These are phyloP conservation scores for Typhlomys cinereus DNA, from an alignment of 2,113 vertebrate species.

Conservation along the genomic window DNA sequence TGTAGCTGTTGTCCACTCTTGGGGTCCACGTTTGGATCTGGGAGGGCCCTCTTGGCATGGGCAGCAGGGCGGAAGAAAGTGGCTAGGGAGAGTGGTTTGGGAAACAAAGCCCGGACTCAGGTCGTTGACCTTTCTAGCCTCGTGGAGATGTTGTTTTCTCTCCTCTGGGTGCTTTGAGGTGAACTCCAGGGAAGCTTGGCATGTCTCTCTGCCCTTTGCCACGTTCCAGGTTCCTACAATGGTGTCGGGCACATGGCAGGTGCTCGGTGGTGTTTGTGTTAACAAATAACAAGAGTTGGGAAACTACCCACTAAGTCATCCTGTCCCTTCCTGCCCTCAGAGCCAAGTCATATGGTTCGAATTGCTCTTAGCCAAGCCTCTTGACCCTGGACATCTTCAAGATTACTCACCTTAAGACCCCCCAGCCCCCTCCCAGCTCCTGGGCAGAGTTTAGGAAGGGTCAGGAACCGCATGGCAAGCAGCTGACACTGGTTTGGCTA, in stretches of 20 bases:
- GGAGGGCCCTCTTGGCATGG: neutral
- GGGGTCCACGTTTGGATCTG: neutral
- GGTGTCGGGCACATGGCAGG: neutral
- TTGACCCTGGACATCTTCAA: neutral
- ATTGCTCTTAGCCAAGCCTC: constrained; percentile 5
- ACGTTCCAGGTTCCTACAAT: neutral
- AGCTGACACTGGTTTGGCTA: constrained; percentile 29
- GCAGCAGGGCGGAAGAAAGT: neutral
- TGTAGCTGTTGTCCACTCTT: neutral
- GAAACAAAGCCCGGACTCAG: neutral
- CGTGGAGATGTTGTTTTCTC: neutral
- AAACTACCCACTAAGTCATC: neutral
- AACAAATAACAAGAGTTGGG: neutral
- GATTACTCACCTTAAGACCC: neutral
- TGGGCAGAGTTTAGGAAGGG: constrained; percentile 40
- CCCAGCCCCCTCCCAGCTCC: too few relatives aligned
- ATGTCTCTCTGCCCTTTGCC: neutral
- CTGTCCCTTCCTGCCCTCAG: neutral
- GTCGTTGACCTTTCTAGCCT: neutral
- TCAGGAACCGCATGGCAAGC: constrained; percentile 10
- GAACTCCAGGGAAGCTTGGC: neutral
- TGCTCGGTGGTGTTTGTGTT: neutral
- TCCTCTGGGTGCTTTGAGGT: neutral
- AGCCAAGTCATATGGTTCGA: neutral
- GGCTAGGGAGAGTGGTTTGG: neutral